Conservation (phyloP, 2,113 vertebrate genomes). For the Odontophorus gujanensis region DNA sequence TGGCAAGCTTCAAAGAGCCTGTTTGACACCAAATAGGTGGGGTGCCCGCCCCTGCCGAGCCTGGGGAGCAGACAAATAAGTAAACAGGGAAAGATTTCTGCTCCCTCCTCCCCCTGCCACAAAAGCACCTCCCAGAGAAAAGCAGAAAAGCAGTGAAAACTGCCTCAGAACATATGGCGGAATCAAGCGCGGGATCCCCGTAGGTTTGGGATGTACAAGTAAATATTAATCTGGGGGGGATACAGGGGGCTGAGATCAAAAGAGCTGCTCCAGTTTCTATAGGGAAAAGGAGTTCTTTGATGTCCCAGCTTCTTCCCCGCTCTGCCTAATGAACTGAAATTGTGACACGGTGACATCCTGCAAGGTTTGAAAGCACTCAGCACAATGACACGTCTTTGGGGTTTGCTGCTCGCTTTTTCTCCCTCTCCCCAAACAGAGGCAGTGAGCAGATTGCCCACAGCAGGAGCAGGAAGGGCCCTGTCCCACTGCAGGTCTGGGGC, state of each 20-base stretch:
- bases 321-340: slow-evolving; percentile 71
- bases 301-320: slow-evolving; percentile 69
- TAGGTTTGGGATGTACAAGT: slow-evolving; percentile 86
- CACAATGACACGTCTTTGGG: slow-evolving; percentile 36
- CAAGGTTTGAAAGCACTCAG: slow-evolving; percentile 63
- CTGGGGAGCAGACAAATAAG: slow-evolving; percentile 18
- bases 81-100: slow-evolving; percentile 60
- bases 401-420: slow-evolving; percentile 23
- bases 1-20: slow-evolving; percentile 63
- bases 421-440: neutral
- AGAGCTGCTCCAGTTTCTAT: slow-evolving; percentile 80
- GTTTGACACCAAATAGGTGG: slow-evolving; percentile 14
- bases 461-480: neutral
- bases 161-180: slow-evolving; percentile 80
- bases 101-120: neutral
- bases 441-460: fast-evolving
- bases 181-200: slow-evolving; percentile 79
- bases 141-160: slow-evolving; percentile 53
- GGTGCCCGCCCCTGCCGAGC: slow-evolving; percentile 30
- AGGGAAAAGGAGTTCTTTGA: slow-evolving; percentile 86
- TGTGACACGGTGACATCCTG: slow-evolving; percentile 68
- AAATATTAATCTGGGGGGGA: slow-evolving; percentile 85
- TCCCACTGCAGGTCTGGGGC: fast-evolving
- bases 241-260: slow-evolving; percentile 85
- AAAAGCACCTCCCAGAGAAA: slow-evolving; percentile 61